These are phyloP conservation scores for Watsonalla binaria DNA, from an alignment of 2,888 invertebrate genomes.

Conservation along the genomic window DNA sequence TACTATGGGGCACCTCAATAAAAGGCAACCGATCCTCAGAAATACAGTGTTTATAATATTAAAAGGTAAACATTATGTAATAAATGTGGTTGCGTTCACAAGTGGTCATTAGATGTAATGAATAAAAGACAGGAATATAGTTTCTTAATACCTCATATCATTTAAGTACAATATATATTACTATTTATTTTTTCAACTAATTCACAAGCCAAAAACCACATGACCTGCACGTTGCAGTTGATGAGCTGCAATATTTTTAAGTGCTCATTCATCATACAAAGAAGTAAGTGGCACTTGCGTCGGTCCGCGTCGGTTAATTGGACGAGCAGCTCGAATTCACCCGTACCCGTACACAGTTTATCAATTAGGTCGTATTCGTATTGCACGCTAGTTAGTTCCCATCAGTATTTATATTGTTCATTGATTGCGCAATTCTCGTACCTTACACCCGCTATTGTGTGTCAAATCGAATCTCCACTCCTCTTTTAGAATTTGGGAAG, in stretches of 20 bases:
- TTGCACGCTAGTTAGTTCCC: slow-evolving; percentile 44
- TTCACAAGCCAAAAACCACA: not conserved
- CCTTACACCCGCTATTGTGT: slow-evolving; percentile 29
- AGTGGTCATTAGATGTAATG: too few species aligned
- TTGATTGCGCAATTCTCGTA: slow-evolving; percentile 49
- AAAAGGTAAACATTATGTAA: too few species aligned
- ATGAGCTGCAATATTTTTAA: slow-evolving; percentile 9
- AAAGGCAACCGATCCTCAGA: too few species aligned
- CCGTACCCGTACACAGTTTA: slow-evolving; percentile 42
- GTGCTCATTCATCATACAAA: slow-evolving; percentile 26
- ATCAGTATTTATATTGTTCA: slow-evolving; percentile 52
- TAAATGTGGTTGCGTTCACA: too few species aligned
- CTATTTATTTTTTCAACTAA: not conserved
- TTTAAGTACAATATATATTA: too few species aligned
- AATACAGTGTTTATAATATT: too few species aligned
- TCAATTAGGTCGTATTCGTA: slow-evolving; percentile 59
- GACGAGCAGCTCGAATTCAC: slow-evolving; percentile 47
- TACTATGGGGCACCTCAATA: too few species aligned
- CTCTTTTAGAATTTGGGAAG: slow-evolving; percentile 18
- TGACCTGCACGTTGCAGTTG: not conserved
- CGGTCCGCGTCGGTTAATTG: slow-evolving; percentile 56
- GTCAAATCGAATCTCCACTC: slow-evolving; percentile 18
- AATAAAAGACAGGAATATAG: too few species aligned
- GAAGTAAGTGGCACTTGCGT: slow-evolving; percentile 24
- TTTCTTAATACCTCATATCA: too few species aligned